A percentile compares a stretch with the other conserved stretches of the same genome.
Evolutionary conservation across 2,113 vertebrate species (phyloP).

Genomic region (Indri indri): DNA sequence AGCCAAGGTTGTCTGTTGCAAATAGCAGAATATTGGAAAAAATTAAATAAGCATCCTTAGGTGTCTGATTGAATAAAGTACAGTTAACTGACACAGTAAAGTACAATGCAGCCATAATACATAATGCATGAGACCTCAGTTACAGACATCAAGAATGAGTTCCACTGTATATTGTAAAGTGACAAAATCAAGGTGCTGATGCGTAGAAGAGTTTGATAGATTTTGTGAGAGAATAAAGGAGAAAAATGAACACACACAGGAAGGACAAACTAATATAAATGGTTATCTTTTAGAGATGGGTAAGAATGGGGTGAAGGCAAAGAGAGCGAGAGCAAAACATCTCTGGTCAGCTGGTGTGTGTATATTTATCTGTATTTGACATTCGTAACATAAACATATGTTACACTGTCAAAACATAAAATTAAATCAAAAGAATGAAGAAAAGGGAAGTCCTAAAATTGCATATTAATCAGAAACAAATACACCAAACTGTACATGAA

Average conservation of each 20-base stretch:
- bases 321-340: fast-evolving
- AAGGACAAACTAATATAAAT: background rate
- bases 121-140: background rate
- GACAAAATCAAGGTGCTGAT: background rate
- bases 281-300: background rate
- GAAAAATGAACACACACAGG: background rate
- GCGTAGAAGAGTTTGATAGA: background rate
- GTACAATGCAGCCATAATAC: background rate
- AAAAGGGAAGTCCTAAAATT: background rate
- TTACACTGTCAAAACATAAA: background rate
- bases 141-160: background rate
- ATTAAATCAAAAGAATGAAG: background rate
- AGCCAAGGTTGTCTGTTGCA: background rate
- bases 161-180: background rate
- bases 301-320: background rate
- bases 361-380: background rate
- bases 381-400: background rate
- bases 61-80: background rate
- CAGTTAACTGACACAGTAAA: background rate
- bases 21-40: background rate
- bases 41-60: background rate
- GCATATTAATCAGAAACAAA: background rate
- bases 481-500: background rate
- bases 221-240: background rate
- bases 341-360: background rate